phyloP scores from a whole-genome alignment of 2,113 vertebrate species.

The Oncorhynchus kisutch region DNA sequence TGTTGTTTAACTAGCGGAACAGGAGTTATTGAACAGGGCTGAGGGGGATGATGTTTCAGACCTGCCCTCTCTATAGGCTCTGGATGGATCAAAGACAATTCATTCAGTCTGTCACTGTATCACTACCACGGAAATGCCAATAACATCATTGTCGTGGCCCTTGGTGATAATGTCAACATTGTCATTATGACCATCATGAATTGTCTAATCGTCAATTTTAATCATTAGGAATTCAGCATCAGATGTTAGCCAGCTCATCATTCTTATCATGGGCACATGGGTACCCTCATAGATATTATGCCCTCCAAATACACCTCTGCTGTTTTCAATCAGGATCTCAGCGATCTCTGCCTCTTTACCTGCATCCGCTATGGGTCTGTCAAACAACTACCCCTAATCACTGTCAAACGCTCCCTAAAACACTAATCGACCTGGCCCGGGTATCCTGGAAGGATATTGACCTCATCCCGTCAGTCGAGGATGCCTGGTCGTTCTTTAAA shows the following conservation, averaged over 20 bases:
- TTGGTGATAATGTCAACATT: neutral
- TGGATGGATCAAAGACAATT: neutral
- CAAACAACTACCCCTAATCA: no score
- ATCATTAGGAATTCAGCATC: no score
- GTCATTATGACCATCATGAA: neutral
- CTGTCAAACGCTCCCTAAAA: no score
- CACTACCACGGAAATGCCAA: neutral
- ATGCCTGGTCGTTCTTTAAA: no score
- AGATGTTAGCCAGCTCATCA: neutral
- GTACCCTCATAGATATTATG: no score
- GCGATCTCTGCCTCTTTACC: no score
- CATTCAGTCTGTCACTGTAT: neutral
- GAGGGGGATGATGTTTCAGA: neutral
- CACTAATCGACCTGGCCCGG: no score
- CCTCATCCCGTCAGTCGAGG: no score
- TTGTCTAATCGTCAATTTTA: neutral
- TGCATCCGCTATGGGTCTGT: no score
- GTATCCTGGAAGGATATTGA: no score
- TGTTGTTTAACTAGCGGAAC: conserved; percentile 43
- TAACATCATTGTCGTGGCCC: neutral
- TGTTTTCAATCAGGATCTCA: no score
- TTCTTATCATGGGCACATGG: neutral
- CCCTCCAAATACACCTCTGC: no score
- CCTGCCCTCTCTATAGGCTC: neutral
- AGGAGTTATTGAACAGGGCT: conserved; percentile 10